These are phyloP conservation scores for Rhynchotus rufescens DNA, from an alignment of 2,797 vertebrate genomes.

Conservation along the genomic window DNA sequence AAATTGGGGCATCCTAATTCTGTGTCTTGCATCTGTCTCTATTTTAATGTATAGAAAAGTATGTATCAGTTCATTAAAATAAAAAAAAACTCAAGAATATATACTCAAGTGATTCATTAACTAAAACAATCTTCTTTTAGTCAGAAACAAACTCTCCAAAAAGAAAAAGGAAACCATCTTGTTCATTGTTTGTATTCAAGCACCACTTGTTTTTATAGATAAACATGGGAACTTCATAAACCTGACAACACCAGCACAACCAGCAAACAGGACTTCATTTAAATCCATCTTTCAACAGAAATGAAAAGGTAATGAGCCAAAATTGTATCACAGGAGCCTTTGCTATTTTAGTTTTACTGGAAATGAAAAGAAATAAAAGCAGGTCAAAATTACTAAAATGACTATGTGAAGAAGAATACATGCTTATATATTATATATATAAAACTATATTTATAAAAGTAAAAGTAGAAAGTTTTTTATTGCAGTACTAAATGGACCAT, in stretches of 20 bases:
- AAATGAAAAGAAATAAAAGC: neutral
- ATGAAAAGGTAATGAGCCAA: neutral
- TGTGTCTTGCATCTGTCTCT: neutral
- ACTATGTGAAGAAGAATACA: neutral
- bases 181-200: neutral
- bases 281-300: neutral
- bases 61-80: neutral
- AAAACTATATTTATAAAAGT: neutral
- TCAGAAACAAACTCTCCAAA: neutral
- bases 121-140: neutral
- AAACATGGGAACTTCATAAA: neutral
- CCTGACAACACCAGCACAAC: neutral
- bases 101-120: neutral
- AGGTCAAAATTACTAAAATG: conserved; percentile 2
- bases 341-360: neutral
- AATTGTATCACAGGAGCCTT: neutral
- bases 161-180: neutral
- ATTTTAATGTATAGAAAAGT: neutral
- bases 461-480: neutral
- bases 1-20: neutral
- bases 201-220: neutral
- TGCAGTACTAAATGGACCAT: neutral
- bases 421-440: neutral
- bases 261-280: neutral
- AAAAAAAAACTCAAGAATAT: neutral